These are phyloP conservation scores for Agriopis leucophaearia DNA, from an alignment of 2,888 invertebrate genomes.

Conservation along the genomic window DNA sequence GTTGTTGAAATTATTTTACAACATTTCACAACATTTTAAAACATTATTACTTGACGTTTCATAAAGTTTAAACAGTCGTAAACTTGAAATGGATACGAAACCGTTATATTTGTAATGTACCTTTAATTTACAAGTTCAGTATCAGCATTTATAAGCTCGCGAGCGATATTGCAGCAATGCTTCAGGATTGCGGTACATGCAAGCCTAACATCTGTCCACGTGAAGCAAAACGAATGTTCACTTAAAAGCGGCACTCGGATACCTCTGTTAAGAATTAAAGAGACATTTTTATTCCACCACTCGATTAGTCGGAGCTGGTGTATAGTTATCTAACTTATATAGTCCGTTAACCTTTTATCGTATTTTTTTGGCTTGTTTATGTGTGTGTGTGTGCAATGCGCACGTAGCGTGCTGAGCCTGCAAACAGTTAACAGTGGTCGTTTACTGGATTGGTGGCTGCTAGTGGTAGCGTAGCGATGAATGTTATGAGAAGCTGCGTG, in stretches of 20 bases:
- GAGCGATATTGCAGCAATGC: constrained; percentile 53
- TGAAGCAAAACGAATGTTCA: constrained; percentile 61
- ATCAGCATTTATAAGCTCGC: constrained; percentile 52
- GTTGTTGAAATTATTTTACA: constrained; percentile 30
- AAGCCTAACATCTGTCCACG: constrained; percentile 67
- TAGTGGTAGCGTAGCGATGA: constrained; percentile 64
- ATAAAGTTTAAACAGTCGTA: constrained; percentile 25
- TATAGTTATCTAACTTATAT: constrained; percentile 51
- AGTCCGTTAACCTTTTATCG: constrained; percentile 38
- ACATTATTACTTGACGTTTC: constrained; percentile 13
- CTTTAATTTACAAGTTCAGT: constrained; percentile 57
- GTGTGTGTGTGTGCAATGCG: constrained; percentile 37
- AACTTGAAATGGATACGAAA: constrained; percentile 47
- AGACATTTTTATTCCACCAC: constrained; percentile 53
- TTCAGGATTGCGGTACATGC: constrained; percentile 64
- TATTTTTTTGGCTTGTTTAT: constrained; percentile 23
- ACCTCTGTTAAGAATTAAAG: constrained; percentile 53
- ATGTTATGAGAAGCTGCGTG: constrained; percentile 62
- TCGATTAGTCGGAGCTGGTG: constrained; percentile 50
- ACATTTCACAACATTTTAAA: constrained; percentile 27
- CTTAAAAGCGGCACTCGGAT: constrained; percentile 58
- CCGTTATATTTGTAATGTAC: constrained; percentile 50
- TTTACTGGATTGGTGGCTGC: constrained; percentile 57
- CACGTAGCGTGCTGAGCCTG: constrained; percentile 46
- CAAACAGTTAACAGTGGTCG: constrained; percentile 54